Evolutionary conservation across 2,888 invertebrate species (phyloP).

Genomic region (Cephus pulcher): DNA sequence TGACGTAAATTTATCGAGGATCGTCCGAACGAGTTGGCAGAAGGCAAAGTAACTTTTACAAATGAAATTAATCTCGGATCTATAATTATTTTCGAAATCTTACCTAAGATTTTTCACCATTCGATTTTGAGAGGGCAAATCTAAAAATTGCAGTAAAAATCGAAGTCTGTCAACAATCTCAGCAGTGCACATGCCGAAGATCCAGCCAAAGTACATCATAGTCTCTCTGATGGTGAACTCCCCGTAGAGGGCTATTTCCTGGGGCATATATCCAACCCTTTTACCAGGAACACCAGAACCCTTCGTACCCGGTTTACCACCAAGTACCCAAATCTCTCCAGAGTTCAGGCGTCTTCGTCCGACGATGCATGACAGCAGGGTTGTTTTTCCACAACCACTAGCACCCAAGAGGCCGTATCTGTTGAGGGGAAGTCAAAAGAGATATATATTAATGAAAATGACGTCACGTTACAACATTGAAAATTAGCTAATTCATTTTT

Average conservation of each 20-base stretch:
- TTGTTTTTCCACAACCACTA: conserved; percentile 97
- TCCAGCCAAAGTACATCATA: conserved; percentile 96
- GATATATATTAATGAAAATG: not conserved
- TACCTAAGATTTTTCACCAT: conserved; percentile 82
- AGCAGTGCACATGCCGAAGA: conserved; percentile 89
- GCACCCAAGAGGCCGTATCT: conserved; percentile 96
- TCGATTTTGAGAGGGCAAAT: conserved; percentile 87
- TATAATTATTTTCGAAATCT: conserved; percentile 11
- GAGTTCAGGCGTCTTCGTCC: conserved; percentile 87
- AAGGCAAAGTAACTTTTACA: not conserved
- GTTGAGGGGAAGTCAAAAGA: conserved; percentile 26
- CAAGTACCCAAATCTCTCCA: conserved; percentile 91
- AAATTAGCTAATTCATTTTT: not conserved
- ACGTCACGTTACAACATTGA: not conserved
- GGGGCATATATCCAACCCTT: conserved; percentile 97
- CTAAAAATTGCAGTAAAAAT: conserved; percentile 90
- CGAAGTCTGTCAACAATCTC: conserved; percentile 85
- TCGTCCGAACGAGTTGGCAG: not conserved
- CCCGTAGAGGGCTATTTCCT: conserved; percentile 90
- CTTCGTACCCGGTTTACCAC: conserved; percentile 88
- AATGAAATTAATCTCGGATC: not conserved
- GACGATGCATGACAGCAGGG: conserved; percentile 91
- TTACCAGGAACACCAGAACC: conserved; percentile 94
- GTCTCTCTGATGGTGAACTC: conserved; percentile 95
- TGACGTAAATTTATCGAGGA: not conserved